Base-by-base conservation (phyloP, 23 tunicate species). In the Corella eumyota region DNA sequence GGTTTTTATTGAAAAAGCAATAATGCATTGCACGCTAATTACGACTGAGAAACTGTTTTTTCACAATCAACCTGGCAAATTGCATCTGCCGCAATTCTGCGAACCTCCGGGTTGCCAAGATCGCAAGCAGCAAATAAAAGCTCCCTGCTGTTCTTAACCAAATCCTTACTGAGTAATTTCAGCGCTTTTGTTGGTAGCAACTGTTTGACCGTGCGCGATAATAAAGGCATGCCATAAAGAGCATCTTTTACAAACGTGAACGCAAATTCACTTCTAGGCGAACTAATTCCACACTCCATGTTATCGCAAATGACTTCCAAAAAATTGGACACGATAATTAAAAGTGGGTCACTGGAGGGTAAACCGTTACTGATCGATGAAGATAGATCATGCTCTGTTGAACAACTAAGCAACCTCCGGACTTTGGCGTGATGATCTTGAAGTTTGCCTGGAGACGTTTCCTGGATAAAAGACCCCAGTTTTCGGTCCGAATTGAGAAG, bases 321-420 rank as follows among this genome's bases (percentile, higher is more conserved):
- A 33, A 77, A 77, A 13, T 68, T 69, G 3, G 32, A 36, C 19
- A 77, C 36, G 20, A 79, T 66, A 38, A 48, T 19, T 11, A 64
- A 4, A 32, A 79, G 44, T 26, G 88, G 88, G 30, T 79, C 65
- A 34, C 57, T 51, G 27, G 71, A 37, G 0, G 88, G 47, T 37
- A 88, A 37, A 15, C 69, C 73, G 20, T 78, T 60, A 31, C 51
- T 71, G 0, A 33, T 65, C 45, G 79, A 31, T 0, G 86, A 52
- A 1, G 83, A 48, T 4, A 88, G 63, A 36, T 88, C 96, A 44
- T 88, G 96, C 34, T 88, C 96, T 6, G 96, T 82, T 2, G 88
- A 72, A 25, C 72, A 77, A 38, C 96, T 88, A n/a, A 88, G 71
- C 31, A 88, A 61, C 6, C 96, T 71, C 0, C 96, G 81, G 11